Evolutionary conservation across 1,140 invertebrate species (phyloP).

Genomic region (Eumeta japonica): DNA sequence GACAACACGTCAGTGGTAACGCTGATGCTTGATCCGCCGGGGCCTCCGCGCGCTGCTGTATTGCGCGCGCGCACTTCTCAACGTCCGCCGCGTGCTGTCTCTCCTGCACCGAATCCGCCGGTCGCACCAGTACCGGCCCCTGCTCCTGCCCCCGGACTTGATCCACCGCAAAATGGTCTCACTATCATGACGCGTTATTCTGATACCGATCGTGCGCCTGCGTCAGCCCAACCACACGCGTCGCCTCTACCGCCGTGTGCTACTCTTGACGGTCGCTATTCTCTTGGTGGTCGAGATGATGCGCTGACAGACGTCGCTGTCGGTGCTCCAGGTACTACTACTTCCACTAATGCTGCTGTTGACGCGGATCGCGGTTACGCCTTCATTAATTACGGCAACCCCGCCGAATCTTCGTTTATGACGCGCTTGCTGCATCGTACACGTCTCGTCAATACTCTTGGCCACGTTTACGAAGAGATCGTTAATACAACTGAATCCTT

Average conservation of each 20-base stretch:
- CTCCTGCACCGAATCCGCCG: constrained; percentile 9
- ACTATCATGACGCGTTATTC: constrained; percentile 50
- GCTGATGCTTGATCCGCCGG: constrained; percentile 87
- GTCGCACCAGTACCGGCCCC: constrained; percentile 13
- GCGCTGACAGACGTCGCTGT: constrained; percentile 15
- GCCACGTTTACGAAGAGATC: constrained; percentile 38
- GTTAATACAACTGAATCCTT: constrained; percentile 12
- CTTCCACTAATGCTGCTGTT: constrained; percentile 13
- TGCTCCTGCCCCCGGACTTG: constrained; percentile 12
- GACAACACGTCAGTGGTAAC: constrained; percentile 96
- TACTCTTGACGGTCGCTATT: constrained; percentile 32
- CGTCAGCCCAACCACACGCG: constrained; percentile 12
- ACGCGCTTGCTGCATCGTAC: constrained; percentile 39
- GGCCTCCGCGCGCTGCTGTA: constrained; percentile 72
- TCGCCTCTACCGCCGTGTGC: constrained; percentile 32
- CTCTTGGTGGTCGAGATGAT: no score
- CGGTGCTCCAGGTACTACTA: not conserved
- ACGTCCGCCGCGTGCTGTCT: constrained; percentile 8
- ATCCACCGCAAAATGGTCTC: constrained; percentile 39
- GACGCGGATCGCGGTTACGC: constrained; percentile 21
- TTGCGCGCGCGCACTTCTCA: constrained; percentile 32
- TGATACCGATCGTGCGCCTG: constrained; percentile 25
- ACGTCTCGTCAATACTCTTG: constrained; percentile 39
- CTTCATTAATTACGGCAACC: constrained; percentile 49
- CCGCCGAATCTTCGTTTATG: constrained; percentile 52